Evolutionary conservation across 2,113 vertebrate genomes (phyloP).

Genomic region (Tragulus kanchil): DNA sequence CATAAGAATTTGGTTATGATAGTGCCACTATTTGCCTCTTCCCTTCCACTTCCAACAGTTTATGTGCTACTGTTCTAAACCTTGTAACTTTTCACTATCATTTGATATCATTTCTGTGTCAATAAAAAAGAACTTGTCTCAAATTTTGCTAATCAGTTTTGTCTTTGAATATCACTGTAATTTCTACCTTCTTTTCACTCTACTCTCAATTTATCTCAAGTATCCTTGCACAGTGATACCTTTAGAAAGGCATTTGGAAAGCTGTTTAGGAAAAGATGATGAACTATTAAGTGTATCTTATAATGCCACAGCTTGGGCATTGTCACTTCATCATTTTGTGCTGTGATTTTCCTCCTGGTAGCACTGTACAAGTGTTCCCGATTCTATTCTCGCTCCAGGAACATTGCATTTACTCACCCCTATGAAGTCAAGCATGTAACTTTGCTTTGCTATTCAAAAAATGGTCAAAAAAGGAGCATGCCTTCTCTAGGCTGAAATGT

Average conservation of each 20-base stretch:
- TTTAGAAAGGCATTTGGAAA: background rate
- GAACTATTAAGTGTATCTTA: background rate
- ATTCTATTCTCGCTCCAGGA: background rate
- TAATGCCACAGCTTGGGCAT: background rate
- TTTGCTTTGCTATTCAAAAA: background rate
- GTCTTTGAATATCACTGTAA: background rate
- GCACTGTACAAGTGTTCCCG: too few species aligned
- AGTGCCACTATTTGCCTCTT: background rate
- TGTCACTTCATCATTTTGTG: background rate
- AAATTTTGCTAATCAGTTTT: background rate
- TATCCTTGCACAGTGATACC: background rate
- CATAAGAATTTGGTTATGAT: background rate
- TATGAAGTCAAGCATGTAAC: background rate
- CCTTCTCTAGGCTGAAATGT: background rate
- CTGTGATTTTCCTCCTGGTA: background rate
- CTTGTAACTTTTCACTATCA: background rate
- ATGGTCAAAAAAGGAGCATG: background rate
- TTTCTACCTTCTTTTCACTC: background rate
- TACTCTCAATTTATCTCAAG: background rate
- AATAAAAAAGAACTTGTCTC: background rate
- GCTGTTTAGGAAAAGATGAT: background rate
- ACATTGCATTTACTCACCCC: background rate
- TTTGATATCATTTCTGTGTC: background rate
- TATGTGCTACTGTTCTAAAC: background rate
- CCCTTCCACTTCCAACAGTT: background rate